Evolutionary conservation across 2,797 vertebrate genomes (phyloP).

Genomic region (Petrocephalus schoutedeni): DNA sequence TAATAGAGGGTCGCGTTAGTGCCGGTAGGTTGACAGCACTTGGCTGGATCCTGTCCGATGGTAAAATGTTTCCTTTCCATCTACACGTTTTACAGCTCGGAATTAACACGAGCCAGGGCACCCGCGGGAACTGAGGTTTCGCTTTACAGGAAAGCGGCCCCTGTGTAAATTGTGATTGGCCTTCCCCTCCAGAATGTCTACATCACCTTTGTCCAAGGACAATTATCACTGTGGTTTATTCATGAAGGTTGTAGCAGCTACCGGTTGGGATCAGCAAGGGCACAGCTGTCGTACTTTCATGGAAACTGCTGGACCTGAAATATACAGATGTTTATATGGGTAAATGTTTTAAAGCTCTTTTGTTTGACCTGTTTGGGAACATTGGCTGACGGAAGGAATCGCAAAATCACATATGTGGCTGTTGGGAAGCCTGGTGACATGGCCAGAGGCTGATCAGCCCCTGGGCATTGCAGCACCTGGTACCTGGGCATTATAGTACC

Average conservation of each 20-base stretch:
- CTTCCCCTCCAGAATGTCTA: neutral
- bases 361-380: neutral
- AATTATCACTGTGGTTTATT: slow-evolving; percentile 10
- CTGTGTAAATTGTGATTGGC: neutral
- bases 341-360: neutral
- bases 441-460: neutral
- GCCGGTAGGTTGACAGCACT: neutral
- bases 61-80: slow-evolving; percentile 11
- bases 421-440: neutral
- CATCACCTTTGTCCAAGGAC: slow-evolving; percentile 6
- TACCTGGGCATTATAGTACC: neutral
- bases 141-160: neutral
- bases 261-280: neutral
- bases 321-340: neutral
- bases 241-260: neutral
- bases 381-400: neutral
- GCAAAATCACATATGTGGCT: neutral
- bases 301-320: neutral
- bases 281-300: neutral
- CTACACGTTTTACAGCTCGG: neutral
- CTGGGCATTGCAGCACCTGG: neutral
- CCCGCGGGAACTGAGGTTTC: neutral
- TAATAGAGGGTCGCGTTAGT: neutral
- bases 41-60: neutral
- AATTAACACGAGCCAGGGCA: neutral